Evolutionary conservation across 2,797 vertebrate species (phyloP).

Genomic region (Rallus crepitans): DNA sequence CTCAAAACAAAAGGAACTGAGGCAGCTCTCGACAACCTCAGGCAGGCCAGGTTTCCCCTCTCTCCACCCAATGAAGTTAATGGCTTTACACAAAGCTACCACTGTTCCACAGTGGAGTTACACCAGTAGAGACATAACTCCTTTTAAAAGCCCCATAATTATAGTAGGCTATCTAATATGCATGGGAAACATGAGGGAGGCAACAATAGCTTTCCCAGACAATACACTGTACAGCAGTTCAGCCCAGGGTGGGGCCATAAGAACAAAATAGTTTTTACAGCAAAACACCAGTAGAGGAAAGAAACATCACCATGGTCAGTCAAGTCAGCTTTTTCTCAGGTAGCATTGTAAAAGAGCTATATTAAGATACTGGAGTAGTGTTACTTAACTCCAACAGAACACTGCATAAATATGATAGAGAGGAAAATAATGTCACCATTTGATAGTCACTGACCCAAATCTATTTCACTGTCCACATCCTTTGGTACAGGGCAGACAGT

Average conservation of each 20-base stretch:
- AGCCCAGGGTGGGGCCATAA: constrained; percentile 5
- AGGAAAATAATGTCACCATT: background rate
- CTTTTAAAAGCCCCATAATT: background rate
- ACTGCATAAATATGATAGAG: background rate
- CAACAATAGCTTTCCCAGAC: background rate
- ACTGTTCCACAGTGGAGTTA: background rate
- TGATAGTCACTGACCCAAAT: background rate
- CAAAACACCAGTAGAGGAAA: background rate
- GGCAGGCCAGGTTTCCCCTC: background rate
- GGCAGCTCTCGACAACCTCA: background rate
- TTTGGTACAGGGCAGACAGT: background rate
- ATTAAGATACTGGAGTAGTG: background rate
- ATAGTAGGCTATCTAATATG: background rate
- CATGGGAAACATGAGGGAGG: background rate
- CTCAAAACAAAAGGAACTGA: background rate
- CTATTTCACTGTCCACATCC: background rate
- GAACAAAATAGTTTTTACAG: background rate
- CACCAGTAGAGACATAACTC: background rate
- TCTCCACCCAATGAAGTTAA: background rate
- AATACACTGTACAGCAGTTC: background rate
- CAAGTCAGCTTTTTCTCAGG: background rate
- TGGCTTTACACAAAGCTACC: background rate
- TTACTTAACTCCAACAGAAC: background rate
- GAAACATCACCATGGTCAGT: background rate
- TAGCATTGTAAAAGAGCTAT: background rate